Conservation (phyloP, 2,888 invertebrate genomes). For the Cheiracanthium punctorium region DNA sequence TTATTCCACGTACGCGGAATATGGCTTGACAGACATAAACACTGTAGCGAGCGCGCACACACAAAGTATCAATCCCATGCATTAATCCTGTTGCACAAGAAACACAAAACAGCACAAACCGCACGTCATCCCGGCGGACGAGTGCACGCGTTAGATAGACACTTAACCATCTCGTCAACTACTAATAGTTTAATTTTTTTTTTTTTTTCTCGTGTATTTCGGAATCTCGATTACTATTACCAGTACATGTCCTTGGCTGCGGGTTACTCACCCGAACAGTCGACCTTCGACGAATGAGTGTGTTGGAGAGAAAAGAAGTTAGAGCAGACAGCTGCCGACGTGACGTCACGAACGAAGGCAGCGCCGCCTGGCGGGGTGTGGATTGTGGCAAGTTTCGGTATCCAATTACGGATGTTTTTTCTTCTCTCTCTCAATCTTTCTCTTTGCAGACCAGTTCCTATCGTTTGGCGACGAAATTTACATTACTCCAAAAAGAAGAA, state of each 20-base stretch:
- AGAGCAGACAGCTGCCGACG: conserved; percentile 41
- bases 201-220: conserved; percentile 16
- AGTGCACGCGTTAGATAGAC: background rate
- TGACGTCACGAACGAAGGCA: conserved; percentile 30
- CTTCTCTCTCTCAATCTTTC: too few relatives aligned
- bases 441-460: background rate
- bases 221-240: too few relatives aligned
- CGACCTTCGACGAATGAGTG: conserved; percentile 58
- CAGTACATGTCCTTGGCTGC: conserved; percentile 58
- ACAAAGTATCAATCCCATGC: background rate
- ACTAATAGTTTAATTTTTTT: background rate
- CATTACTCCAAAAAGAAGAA: too few relatives aligned
- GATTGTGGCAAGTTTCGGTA: conserved; percentile 1
- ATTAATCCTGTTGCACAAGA: conserved; percentile 17
- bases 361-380: conserved; percentile 25
- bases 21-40: background rate
- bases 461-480: background rate
- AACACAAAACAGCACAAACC: background rate
- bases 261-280: conserved; percentile 57
- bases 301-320: conserved; percentile 9
- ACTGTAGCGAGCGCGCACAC: background rate
- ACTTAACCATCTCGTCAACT: background rate
- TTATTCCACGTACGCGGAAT: background rate
- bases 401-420: conserved; percentile 17
- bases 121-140: background rate